Conservation (phyloP, 2,888 invertebrate genomes). For the Caenorhabditis sp. region DNA sequence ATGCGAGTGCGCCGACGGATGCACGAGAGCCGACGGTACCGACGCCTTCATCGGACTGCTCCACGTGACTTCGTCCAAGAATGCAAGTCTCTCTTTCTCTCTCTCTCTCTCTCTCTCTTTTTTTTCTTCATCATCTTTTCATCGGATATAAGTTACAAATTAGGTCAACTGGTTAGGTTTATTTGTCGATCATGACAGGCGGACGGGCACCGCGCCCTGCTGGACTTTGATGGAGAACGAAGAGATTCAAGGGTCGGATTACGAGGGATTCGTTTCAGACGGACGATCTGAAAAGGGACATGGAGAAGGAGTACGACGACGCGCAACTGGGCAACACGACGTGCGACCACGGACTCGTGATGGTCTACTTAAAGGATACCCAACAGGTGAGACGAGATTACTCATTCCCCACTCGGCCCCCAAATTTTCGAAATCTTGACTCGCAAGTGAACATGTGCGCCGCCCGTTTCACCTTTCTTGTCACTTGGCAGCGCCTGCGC, state of each 20-base stretch:
- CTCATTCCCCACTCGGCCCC: too few species aligned
- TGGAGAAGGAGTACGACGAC: conserved; percentile 70
- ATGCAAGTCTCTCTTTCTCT: conserved; percentile 61
- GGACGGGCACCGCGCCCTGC: conserved; percentile 24
- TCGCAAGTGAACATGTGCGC: neutral
- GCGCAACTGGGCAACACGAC: conserved; percentile 70
- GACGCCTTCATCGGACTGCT: conserved; percentile 70
- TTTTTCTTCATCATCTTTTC: conserved; percentile 2
- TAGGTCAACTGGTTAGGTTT: conserved; percentile 54
- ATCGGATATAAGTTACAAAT: conserved; percentile 49
- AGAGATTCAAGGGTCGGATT: conserved; percentile 6
- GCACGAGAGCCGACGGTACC: conserved; percentile 63
- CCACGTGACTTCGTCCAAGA: conserved; percentile 68
- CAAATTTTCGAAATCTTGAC: conserved; percentile 28
- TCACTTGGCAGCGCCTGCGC: conserved; percentile 37
- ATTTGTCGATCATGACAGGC: conserved; percentile 7
- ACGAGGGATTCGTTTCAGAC: conserved; percentile 53
- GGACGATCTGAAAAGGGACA: conserved; percentile 65
- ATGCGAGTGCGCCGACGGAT: conserved; percentile 69
- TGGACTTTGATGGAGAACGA: conserved; percentile 32
- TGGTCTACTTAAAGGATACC: conserved; percentile 74
- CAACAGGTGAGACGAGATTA: conserved; percentile 71
- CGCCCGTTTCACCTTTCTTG: conserved; percentile 38
- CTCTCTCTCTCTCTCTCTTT: too few species aligned
- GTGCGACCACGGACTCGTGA: conserved; percentile 76